Evolutionary conservation across 2,888 invertebrate species (phyloP).

Genomic region (Tetheella fluctuosa): DNA sequence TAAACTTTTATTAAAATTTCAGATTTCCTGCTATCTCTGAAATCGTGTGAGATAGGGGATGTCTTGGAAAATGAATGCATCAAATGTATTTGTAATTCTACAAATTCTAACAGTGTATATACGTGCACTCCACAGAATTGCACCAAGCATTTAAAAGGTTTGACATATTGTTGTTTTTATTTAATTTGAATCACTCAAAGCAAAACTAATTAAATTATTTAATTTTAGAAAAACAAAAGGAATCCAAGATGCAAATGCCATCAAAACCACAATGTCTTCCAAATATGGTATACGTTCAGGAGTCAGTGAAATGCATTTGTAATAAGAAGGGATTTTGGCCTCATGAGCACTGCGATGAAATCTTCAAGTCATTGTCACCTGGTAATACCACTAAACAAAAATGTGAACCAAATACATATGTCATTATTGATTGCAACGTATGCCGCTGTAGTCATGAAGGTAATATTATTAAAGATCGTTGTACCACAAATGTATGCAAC

Average conservation of each 20-base stretch:
- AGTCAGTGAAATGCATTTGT: conserved; percentile 55
- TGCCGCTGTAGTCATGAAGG: conserved; percentile 60
- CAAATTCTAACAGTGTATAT: conserved; percentile 36
- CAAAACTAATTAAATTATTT: conserved; percentile 18
- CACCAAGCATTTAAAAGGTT: background rate
- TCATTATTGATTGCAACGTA: conserved; percentile 59
- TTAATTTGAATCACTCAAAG: too few species aligned
- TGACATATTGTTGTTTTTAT: background rate
- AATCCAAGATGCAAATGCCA: background rate
- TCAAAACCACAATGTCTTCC: conserved; percentile 40
- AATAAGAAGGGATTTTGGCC: conserved; percentile 58
- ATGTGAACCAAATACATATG: conserved; percentile 56
- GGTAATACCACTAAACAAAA: conserved; percentile 19
- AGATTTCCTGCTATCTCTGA: conserved; percentile 31
- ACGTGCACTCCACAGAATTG: conserved; percentile 39
- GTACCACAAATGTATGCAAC: conserved; percentile 61
- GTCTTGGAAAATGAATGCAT: conserved; percentile 44
- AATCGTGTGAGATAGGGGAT: conserved; percentile 43
- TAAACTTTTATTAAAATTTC: conserved; percentile 24
- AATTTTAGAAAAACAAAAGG: background rate
- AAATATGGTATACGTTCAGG: conserved; percentile 47
- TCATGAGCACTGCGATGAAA: conserved; percentile 44
- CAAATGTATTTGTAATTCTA: conserved; percentile 43
- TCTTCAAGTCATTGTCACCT: conserved; percentile 38
- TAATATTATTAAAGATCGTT: conserved; percentile 45